Evolutionary conservation across 1,140 invertebrate species (phyloP), one percentile per base, ranked within the genome.

Genomic region (Drosophila ogumai): DNA sequence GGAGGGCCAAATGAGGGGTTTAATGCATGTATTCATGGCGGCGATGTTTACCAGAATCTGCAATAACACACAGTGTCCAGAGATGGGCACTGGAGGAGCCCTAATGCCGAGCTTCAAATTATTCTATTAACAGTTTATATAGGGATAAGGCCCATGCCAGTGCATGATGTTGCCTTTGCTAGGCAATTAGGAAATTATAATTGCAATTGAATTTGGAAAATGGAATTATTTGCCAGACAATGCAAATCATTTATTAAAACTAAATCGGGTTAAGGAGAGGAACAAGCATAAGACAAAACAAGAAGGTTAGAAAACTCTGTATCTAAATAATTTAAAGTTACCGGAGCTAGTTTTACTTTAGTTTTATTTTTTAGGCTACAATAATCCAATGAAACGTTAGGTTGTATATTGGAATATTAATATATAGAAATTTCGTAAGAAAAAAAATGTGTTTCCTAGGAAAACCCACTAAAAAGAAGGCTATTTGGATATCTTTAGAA

Each of bases 1-100:
- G 64, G 64, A 50, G 67, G 60, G 41, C 54, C 71, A 80, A 88
- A 88, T 88, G 84, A 80, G 74, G 49, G 67, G 75, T 63, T 84
- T 80, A 88, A 88, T 79, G 61, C 52, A 72, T 67, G 46, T 52
- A 58, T 54, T 55, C 57, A 69, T 56, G 46, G 47, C 60, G 44
- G 10, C 40, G 31, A 38, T 74, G 68, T 41, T 54, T 54, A 57
- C 55, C 50, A 63, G 34, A 46, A 74, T 74, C 31, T 22, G 28
- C 34, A 50, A 54, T 61, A 52, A 41, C 19, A 64, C 43, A 36
- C n/a, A 32, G 19, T 22, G 32, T 34, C 28, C 44, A 36, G 19
- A 28, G 32, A 55, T 28, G 17, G 44, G 17, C 32, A 22, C 3
- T 38, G 52, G 13, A 38, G 44, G n/a, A 31, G 4, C 34, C 17